Percentiles rank a stretch among this genome's conserved stretches.
Conservation (phyloP, 37 sponge, comb jelly and placozoan species). For the Spongia lamella region DNA sequence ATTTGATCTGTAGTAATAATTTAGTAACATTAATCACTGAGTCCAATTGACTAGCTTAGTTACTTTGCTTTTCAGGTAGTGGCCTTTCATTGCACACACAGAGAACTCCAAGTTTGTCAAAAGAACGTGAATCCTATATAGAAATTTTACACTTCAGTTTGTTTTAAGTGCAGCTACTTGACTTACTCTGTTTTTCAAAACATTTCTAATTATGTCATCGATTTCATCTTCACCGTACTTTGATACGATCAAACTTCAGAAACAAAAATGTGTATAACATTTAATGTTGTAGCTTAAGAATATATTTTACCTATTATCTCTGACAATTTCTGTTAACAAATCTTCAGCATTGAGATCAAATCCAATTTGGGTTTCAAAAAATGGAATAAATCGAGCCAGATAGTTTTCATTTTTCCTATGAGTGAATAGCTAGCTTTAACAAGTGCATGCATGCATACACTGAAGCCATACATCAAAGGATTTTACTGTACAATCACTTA, state of each 20-base stretch:
- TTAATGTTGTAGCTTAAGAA: too few species aligned
- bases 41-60: too few species aligned
- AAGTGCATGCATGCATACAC: too few species aligned
- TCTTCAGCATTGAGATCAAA: constrained; percentile 79
- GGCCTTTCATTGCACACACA: constrained; percentile 68
- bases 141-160: too few species aligned
- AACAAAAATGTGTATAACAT: too few species aligned
- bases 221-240: constrained; percentile 28
- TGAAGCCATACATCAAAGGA: too few species aligned
- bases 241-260: constrained; percentile 33
- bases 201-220: constrained; percentile 26
- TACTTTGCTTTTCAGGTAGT: constrained; percentile 63
- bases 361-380: constrained; percentile 54
- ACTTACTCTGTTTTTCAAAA: constrained; percentile 19
- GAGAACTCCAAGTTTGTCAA: constrained; percentile 59
- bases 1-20: constrained; percentile 21
- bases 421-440: too few species aligned
- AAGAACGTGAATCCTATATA: constrained; percentile 50
- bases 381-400: constrained; percentile 59
- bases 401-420: constrained; percentile 76
- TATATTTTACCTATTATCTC: background rate
- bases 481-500: too few species aligned
- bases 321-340: constrained; percentile 31
- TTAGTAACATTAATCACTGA: too few species aligned
- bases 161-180: background rate